Evolutionary conservation across 2,797 vertebrate species (phyloP).

Genomic region (Pipistrellus pipistrellus): DNA sequence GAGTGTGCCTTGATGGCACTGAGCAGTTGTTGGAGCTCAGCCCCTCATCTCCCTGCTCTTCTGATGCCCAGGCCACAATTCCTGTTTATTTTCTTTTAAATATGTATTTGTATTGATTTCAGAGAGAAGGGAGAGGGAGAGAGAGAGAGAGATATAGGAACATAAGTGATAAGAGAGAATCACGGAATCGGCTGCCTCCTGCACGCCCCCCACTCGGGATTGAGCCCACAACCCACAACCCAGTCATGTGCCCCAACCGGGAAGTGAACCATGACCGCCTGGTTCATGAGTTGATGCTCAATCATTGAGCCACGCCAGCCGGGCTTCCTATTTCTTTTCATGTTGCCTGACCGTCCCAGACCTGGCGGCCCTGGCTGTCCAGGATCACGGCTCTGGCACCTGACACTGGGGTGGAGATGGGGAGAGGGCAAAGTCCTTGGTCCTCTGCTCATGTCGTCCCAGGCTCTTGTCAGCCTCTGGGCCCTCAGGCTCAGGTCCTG

Average conservation of each 20-base stretch:
- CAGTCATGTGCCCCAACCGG: too few relatives aligned
- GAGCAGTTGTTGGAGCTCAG: background rate
- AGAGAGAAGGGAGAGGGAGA: too few relatives aligned
- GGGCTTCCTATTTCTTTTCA: background rate
- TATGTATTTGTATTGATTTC: too few relatives aligned
- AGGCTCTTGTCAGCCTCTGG: background rate
- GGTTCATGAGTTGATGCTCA: too few relatives aligned
- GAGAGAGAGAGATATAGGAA: too few relatives aligned
- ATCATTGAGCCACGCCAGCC: too few relatives aligned
- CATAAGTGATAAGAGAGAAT: too few relatives aligned
- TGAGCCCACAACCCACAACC: too few relatives aligned
- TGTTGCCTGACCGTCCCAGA: background rate
- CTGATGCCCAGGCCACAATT: background rate
- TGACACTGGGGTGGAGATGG: background rate
- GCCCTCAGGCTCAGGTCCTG: background rate
- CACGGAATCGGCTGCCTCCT: too few relatives aligned
- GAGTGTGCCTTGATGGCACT: background rate
- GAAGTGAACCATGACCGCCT: too few relatives aligned
- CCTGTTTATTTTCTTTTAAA: background rate
- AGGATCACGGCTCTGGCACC: background rate
- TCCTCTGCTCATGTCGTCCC: accelerated
- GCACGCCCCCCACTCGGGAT: too few relatives aligned
- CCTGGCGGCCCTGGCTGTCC: background rate
- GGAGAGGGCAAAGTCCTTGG: background rate
- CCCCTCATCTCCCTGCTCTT: background rate